Evolutionary conservation across 2,888 invertebrate species (phyloP), one percentile per base, ranked within the genome.

Genomic region (Auanema freiburgensis): DNA sequence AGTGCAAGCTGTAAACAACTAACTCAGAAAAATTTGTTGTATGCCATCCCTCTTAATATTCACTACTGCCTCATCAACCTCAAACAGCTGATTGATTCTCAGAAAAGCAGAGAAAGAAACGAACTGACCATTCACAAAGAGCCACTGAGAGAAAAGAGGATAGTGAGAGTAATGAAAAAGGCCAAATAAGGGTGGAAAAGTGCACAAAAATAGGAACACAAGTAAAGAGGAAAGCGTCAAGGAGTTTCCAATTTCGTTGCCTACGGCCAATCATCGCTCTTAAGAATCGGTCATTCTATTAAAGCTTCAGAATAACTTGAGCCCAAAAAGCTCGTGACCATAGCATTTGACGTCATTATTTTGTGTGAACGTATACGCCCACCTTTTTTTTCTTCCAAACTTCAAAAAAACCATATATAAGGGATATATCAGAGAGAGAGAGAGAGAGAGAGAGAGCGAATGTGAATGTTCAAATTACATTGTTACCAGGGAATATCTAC

Each of bases 1-100:
- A 46, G 46, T 46, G 46, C 46, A 46, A 46, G 46, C 46, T 46
- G 46, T 46, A 46, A 46, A 46, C 46, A 46, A 46, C 46, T 21
- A 46, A 16, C 33, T 33, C 33, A 33, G 33, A 33, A 33, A 33
- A 33, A 33, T 33, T 33, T 33, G 33, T 33, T 33, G 33, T 33
- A 33, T 33, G 33, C 33, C 33, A 33, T 33, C 33, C 8, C 33
- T 33, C 33, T 33, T 33, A 3, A 33, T 33, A 33, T 33, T 3
- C 33, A 8, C 33, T 33, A 8, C 33, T 33, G 33, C 8, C 33
- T 33, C 33, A 33, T 33, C 33, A 33, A 33, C 33, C 33, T 33
- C 33, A 33, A 21, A 21, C 16, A 16, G 21, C 46, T 46, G 21
- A 46, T 46, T 21, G 46, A 46, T 46, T 46, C 33, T 46, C 46